phyloP scores from a whole-genome alignment of 2,888 invertebrate species.

The Lasioglossum marginatum region DNA sequence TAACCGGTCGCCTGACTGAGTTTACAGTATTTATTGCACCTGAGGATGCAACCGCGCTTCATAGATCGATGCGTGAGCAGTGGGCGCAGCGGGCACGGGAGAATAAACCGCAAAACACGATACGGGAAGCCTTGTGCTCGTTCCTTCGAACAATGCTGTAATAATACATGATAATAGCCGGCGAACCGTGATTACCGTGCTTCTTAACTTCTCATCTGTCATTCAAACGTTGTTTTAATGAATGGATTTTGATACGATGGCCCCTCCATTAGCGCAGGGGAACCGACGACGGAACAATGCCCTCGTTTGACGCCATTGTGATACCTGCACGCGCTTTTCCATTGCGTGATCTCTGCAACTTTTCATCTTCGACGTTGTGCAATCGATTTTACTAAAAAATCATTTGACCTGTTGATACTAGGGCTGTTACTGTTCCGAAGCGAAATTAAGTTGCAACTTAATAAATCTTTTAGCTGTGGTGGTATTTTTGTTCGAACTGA shows the following conservation, averaged over 20 bases:
- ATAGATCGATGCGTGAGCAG: conserved; percentile 48
- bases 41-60: conserved; percentile 28
- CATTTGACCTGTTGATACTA: not conserved
- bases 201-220: conserved; percentile 63
- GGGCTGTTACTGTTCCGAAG: too few relatives aligned
- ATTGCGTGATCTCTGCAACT: too few relatives aligned
- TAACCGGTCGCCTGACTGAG: not conserved
- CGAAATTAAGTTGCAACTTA: too few relatives aligned
- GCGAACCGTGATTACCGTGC: conserved; percentile 62
- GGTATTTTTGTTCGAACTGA: too few relatives aligned
- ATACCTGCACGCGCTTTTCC: not conserved
- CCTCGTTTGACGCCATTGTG: conserved; percentile 44
- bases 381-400: not conserved
- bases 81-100: conserved; percentile 9
- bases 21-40: conserved; percentile 21
- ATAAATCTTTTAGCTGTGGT: too few relatives aligned
- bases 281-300: conserved; percentile 28
- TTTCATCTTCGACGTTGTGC: not conserved
- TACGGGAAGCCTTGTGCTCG: conserved; percentile 71
- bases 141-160: conserved; percentile 68
- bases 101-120: conserved; percentile 48
- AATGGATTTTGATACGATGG: conserved; percentile 45
- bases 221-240: conserved; percentile 46
- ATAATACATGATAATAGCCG: conserved; percentile 67
- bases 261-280: not conserved